Percentiles rank a stretch among this genome's conserved stretches.
These are phyloP conservation scores for Augochlorella aurata DNA, from an alignment of 2,888 invertebrate species.

Conservation along the genomic window DNA sequence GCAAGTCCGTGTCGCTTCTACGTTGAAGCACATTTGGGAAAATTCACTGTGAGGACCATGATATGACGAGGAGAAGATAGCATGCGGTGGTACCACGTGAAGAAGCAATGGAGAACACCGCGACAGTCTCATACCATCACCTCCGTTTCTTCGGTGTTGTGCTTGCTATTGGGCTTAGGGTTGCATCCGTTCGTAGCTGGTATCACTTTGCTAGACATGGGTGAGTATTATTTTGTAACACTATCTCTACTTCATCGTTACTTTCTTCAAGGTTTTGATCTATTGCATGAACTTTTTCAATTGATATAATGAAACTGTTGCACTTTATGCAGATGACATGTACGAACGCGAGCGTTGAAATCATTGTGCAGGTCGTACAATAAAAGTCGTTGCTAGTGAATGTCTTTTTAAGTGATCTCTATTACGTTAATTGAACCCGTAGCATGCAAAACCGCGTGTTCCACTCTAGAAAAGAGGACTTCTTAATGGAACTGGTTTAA, in stretches of 20 bases:
- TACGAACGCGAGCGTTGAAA: conserved; percentile 11
- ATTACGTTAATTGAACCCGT: conserved; percentile 67
- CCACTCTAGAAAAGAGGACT: conserved; percentile 48
- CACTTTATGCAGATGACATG: background rate
- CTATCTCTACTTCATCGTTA: background rate
- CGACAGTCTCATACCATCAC: conserved; percentile 56
- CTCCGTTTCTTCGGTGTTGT: conserved; percentile 41
- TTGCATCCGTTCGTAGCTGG: conserved; percentile 46
- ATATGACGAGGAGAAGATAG: conserved; percentile 68
- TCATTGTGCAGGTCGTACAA: conserved; percentile 12
- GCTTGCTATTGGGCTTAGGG: conserved; percentile 33
- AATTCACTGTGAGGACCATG: conserved; percentile 59
- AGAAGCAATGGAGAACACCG: conserved; percentile 69
- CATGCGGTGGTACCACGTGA: conserved; percentile 68
- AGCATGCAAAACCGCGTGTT: conserved; percentile 63
- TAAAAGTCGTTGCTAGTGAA: conserved; percentile 26
- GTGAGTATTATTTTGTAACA: conserved; percentile 46
- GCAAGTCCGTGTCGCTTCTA: background rate
- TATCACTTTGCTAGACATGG: conserved; percentile 56
- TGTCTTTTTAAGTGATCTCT: conserved; percentile 64
- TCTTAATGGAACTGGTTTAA: conserved; percentile 67
- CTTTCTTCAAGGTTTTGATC: background rate
- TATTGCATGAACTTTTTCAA: background rate
- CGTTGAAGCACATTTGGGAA: conserved; percentile 13
- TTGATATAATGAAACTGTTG: background rate